A percentile compares a stretch with the other conserved stretches of the same genome.
Evolutionary conservation across 53 echinoderm and acorn worm species (phyloP).

Genomic region (Crossaster papposus): DNA sequence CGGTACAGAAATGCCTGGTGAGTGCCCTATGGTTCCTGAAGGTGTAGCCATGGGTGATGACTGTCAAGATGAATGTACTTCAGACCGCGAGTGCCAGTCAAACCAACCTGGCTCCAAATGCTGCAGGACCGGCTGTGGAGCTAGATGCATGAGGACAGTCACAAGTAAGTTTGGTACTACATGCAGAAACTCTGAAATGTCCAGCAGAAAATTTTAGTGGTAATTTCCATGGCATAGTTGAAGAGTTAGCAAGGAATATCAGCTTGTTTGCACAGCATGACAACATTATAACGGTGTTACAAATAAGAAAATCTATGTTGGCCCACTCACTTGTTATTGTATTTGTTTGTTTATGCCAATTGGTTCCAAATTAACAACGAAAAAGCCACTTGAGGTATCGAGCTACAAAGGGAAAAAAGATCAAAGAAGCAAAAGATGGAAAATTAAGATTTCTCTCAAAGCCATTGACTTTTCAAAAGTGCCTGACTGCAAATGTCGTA

Average conservation of each 20-base stretch:
- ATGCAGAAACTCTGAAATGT: background rate
- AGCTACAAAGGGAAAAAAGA: no score
- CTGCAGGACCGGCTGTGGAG: constrained; percentile 6
- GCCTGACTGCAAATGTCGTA: no score
- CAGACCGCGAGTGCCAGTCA: background rate
- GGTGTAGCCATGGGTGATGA: background rate
- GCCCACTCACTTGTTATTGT: no score
- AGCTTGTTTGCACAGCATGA: no score
- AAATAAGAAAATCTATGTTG: no score
- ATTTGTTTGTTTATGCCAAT: background rate
- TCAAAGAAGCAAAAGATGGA: no score
- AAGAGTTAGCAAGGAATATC: background rate
- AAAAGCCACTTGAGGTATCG: no score
- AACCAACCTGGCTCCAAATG: background rate
- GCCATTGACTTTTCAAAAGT: no score
- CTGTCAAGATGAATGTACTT: background rate
- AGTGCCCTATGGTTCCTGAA: constrained; percentile 11
- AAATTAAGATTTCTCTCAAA: no score
- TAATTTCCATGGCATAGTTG: background rate
- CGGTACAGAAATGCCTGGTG: background rate
- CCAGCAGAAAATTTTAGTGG: background rate
- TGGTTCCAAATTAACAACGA: no score
- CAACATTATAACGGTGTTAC: background rate
- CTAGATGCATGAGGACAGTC: background rate
- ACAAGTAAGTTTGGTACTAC: background rate